Base-by-base conservation (phyloP, 2,888 invertebrate genomes). In the Nemapogon koenigi region DNA sequence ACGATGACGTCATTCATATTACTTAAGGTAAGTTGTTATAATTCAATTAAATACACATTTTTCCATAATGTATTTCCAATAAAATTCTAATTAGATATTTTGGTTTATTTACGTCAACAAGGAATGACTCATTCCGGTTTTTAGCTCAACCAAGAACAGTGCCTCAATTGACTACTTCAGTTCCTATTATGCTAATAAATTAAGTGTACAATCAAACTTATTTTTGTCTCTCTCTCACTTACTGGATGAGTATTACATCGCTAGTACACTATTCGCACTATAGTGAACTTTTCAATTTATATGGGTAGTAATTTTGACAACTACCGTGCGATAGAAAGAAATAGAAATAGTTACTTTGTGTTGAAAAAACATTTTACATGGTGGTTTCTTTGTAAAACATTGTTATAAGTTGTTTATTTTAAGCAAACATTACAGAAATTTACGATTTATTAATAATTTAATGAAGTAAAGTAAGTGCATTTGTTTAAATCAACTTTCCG, bases 1-100 rank as follows among this genome's bases (percentile, higher is more conserved):
- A 78, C 67, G 65, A 80, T 80, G 80, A 76, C 80, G 76, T 80
- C 80, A 72, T 79, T 78, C 60, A 79, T 80, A 59, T 59, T 79
- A 42, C 65, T 80, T 44, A 78, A 79, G 76, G 80, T 80, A 64
- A 68, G 70, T 49, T 3, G 17, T 14, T 8, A 22, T 22, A 22
- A 15, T 11, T 31, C 10, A 31, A 11, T 3, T 22, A 16, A 29
- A 29, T 16, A 4, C 15, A 31, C n/a, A 31, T 31, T 16, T 16
- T 3, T 31, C 17, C 11, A 31, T 31, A 2, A n/a, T n/a, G n/a
- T n/a, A 7, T 2, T 28, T 28, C 31, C 17, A 15, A 31, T 16
- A 14, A 16, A 16, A 31, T 31, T 31, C 31, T 16, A 11, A 31
- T 31, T 31, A 16, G 31, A 31, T 16, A 16, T 16, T 16, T 16